Evolutionary conservation across 1,140 invertebrate species (phyloP).

Genomic region (Zaprionus taronus): DNA sequence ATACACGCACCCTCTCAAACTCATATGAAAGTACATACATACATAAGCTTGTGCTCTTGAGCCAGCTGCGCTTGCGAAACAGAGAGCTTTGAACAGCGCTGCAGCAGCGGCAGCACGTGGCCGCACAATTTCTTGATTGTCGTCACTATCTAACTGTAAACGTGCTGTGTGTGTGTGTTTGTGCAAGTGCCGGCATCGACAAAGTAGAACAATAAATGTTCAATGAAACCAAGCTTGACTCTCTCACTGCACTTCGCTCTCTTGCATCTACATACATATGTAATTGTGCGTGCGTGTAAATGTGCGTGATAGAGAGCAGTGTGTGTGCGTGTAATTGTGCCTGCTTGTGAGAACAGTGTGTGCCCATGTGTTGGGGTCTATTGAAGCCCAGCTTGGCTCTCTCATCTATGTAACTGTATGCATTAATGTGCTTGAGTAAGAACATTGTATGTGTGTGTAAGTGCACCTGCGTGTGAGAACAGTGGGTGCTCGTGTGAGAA

Average conservation of each 20-base stretch:
- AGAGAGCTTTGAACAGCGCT: not conserved
- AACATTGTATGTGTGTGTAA: too few species aligned
- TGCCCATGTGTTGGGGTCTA: too few species aligned
- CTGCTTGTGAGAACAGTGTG: too few species aligned
- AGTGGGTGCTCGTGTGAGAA: too few species aligned
- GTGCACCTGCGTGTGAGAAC: too few species aligned
- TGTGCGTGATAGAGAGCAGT: not conserved
- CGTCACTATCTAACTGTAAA: constrained; percentile 5
- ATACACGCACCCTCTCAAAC: not conserved
- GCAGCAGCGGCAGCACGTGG: constrained; percentile 11
- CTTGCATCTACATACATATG: not conserved
- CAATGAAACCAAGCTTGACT: not conserved
- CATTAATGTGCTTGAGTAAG: not conserved
- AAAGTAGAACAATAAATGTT: constrained; percentile 3
- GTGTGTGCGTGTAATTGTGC: not conserved
- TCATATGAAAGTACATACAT: not conserved
- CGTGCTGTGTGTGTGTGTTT: not conserved
- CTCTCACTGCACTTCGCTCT: not conserved
- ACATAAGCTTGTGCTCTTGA: constrained; percentile 13
- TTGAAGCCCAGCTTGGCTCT: too few species aligned
- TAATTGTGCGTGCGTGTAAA: not conserved
- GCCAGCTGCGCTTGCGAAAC: not conserved
- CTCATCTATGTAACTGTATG: not conserved
- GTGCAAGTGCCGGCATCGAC: not conserved
- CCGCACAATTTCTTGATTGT: not conserved